Evolutionary conservation across 2,888 invertebrate genomes (phyloP).

Genomic region (Homarus gammarus): DNA sequence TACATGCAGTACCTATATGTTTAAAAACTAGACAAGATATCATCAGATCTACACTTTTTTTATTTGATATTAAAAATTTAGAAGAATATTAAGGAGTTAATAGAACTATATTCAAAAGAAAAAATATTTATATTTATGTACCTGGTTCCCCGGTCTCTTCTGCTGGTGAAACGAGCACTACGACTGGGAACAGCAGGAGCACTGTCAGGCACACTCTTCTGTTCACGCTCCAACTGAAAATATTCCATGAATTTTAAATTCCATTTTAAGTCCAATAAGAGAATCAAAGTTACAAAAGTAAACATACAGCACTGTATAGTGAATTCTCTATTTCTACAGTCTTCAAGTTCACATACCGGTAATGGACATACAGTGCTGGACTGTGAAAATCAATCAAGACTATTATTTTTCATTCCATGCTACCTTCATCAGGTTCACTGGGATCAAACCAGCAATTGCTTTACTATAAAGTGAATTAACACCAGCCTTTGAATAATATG

Average conservation of each 20-base stretch:
- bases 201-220: conserved; percentile 23
- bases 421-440: too few species aligned
- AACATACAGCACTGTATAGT: too few species aligned
- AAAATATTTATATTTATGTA: background rate
- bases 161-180: conserved; percentile 40
- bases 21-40: conserved; percentile 8
- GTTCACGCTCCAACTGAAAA: conserved; percentile 65
- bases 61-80: background rate
- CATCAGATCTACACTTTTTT: background rate
- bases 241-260: background rate
- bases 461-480: too few species aligned
- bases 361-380: too few species aligned
- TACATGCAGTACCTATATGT: conserved; percentile 23
- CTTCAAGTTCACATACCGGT: too few species aligned
- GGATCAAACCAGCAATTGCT: too few species aligned
- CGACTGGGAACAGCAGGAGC: conserved; percentile 23
- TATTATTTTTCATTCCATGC: too few species aligned
- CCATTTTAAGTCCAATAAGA: too few species aligned
- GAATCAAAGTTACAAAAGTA: too few species aligned
- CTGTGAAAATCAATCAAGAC: too few species aligned
- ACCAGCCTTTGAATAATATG: too few species aligned
- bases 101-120: background rate
- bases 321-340: too few species aligned
- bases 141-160: conserved; percentile 68
- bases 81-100: background rate